Conservation (phyloP, 2,888 invertebrate genomes). For the Ophion costatus region DNA sequence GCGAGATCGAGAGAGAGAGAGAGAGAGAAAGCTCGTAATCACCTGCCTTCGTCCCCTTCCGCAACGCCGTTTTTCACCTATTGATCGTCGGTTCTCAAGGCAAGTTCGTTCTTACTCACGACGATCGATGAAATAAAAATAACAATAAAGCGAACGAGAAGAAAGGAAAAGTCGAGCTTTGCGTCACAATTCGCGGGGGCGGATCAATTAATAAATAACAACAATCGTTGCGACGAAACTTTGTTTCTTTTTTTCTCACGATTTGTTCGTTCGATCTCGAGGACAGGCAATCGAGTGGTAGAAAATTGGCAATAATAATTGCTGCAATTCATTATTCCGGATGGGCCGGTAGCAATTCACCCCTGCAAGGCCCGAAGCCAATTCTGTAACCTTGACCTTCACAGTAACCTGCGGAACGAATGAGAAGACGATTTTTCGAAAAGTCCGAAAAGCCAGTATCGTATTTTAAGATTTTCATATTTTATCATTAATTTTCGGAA, state of each 20-base stretch:
- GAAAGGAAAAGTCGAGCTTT: neutral
- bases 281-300: neutral
- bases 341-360: constrained; percentile 90
- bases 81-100: constrained; percentile 67
- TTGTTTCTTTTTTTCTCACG: constrained; percentile 13
- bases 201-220: constrained; percentile 27
- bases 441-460: neutral
- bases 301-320: constrained; percentile 1
- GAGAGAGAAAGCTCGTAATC: constrained; percentile 75
- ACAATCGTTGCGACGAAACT: constrained; percentile 1
- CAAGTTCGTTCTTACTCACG: neutral
- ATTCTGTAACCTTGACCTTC: constrained; percentile 91
- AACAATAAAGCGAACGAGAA: constrained; percentile 1
- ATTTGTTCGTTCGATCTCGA: no score
- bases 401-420: constrained; percentile 88
- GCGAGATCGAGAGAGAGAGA: constrained; percentile 42
- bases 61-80: constrained; percentile 61
- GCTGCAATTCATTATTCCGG: constrained; percentile 56
- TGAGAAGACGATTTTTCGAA: neutral
- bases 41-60: constrained; percentile 69
- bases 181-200: constrained; percentile 20
- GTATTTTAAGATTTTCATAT: neutral
- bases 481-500: neutral
- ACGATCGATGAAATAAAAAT: constrained; percentile 64
- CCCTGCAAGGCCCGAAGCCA: constrained; percentile 96